These are phyloP conservation scores for Taeniopygia guttata DNA, from an alignment of 2,797 vertebrate species.

Conservation along the genomic window DNA sequence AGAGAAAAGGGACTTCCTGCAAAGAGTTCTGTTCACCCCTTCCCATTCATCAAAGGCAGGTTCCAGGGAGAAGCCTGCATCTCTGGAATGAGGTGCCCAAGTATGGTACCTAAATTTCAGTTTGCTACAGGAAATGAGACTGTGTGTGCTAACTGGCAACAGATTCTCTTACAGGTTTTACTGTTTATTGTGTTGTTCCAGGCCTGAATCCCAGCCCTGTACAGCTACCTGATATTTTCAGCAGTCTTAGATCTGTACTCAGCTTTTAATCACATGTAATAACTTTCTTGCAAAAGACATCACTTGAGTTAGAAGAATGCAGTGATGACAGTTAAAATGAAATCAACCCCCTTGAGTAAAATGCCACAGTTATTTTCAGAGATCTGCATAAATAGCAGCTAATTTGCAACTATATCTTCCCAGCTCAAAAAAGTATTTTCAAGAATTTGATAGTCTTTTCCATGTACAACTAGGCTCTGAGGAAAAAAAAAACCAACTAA, in stretches of 20 bases:
- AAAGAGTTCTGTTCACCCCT: not conserved
- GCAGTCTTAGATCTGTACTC: not conserved
- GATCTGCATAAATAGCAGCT: constrained; percentile 13
- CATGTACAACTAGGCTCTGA: not conserved
- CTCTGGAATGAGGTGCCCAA: not conserved
- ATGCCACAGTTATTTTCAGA: constrained; percentile 31
- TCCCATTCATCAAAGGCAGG: not conserved
- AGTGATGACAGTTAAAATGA: constrained; percentile 40
- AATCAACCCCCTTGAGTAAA: constrained; percentile 1
- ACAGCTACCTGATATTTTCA: not conserved
- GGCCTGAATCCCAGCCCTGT: not conserved
- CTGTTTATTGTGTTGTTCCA: not conserved
- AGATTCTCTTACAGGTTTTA: not conserved
- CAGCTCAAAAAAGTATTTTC: not conserved
- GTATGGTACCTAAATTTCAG: not conserved
- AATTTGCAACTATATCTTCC: not conserved
- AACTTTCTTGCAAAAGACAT: constrained; percentile 27
- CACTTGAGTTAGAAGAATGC: constrained; percentile 2
- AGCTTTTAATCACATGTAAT: constrained; percentile 27
- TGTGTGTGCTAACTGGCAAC: not conserved
- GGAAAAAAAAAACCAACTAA: not conserved
- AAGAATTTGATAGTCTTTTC: not conserved
- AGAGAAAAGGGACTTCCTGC: not conserved
- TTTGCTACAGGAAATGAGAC: not conserved
- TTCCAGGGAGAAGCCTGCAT: not conserved